Percentiles rank a stretch among this genome's conserved stretches.
Conservation (phyloP, 2,888 invertebrate genomes). For the Euphydryas editha region DNA sequence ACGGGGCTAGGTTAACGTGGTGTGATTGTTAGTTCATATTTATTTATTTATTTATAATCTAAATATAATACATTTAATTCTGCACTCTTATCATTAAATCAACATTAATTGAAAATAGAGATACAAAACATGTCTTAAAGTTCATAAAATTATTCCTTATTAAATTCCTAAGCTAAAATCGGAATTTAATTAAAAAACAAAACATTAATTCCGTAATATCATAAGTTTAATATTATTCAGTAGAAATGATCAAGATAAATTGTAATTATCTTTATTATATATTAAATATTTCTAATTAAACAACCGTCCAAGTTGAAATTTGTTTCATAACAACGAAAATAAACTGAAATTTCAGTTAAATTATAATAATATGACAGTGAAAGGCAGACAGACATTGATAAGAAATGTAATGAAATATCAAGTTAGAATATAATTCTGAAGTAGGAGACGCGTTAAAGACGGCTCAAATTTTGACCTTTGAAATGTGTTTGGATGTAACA, state of each 20-base stretch:
- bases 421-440: conserved; percentile 8
- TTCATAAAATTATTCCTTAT: too few relatives aligned
- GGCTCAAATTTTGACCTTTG: background rate
- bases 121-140: too few relatives aligned
- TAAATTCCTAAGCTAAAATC: too few relatives aligned
- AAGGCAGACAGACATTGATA: background rate
- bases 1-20: too few relatives aligned
- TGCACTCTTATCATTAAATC: too few relatives aligned
- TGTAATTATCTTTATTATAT: background rate
- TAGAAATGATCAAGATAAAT: background rate
- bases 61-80: too few relatives aligned
- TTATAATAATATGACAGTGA: conserved; percentile 3
- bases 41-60: too few relatives aligned
- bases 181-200: background rate
- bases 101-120: too few relatives aligned
- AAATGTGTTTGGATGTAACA: background rate
- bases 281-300: background rate
- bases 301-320: background rate
- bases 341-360: background rate
- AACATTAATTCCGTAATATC: background rate
- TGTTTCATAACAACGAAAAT: background rate
- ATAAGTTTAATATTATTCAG: background rate
- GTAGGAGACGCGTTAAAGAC: background rate
- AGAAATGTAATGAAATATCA: conserved; percentile 11
- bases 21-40: too few relatives aligned